Percentiles rank a stretch among this genome's conserved stretches.
phyloP scores from a whole-genome alignment of 2,797 vertebrate genomes.

The Gymnoscopelus braueri region DNA sequence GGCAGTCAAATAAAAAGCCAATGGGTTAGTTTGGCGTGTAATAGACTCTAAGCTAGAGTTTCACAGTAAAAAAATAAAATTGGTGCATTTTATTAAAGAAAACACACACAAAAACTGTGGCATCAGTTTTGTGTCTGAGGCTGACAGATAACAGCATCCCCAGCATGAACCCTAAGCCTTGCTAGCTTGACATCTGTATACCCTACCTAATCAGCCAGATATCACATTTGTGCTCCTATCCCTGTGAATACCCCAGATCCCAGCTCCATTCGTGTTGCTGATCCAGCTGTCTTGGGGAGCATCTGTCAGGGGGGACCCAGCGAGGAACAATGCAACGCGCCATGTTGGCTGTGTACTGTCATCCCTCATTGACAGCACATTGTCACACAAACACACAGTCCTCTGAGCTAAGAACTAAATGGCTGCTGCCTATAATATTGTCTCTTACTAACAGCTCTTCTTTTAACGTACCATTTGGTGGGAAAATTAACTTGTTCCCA shows the following conservation, averaged over 20 bases:
- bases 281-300: constrained; percentile 76
- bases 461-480: constrained; percentile 53
- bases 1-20: constrained; percentile 36
- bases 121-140: constrained; percentile 25
- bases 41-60: background rate
- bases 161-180: constrained; percentile 40
- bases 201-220: constrained; percentile 55
- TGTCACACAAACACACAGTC: constrained; percentile 71
- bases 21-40: constrained; percentile 7
- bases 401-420: constrained; percentile 64
- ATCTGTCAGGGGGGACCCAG: constrained; percentile 76
- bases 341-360: constrained; percentile 77
- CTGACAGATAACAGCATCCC: constrained; percentile 55
- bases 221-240: constrained; percentile 35
- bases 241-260: constrained; percentile 45
- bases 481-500: constrained; percentile 23
- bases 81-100: constrained; percentile 18
- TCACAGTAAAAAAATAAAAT: constrained; percentile 26
- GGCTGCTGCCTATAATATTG: constrained; percentile 66
- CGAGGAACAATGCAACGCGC: constrained; percentile 73
- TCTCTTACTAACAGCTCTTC: constrained; percentile 50
- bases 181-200: constrained; percentile 60
- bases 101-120: background rate
- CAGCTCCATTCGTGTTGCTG: constrained; percentile 58
- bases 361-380: constrained; percentile 78